A percentile compares a stretch with the other conserved stretches of the same genome.
phyloP scores from a whole-genome alignment of 92 coral and sea anemone species.

The Bergia puertoricense region DNA sequence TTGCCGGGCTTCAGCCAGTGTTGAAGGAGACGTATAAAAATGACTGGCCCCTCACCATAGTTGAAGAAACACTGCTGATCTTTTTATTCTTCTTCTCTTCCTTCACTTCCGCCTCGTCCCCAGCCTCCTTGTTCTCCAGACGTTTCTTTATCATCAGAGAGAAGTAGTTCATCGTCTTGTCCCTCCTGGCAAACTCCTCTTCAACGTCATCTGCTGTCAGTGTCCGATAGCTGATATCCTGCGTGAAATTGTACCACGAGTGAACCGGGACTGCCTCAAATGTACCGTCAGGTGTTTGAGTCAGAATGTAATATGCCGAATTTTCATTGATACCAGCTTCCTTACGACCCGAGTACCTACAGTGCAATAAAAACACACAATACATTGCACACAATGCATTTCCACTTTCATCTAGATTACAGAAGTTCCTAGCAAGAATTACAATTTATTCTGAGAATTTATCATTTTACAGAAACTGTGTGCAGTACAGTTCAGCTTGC shows the following conservation, averaged over 20 bases:
- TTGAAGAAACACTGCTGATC: slow-evolving; percentile 30
- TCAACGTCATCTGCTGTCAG: slow-evolving; percentile 96
- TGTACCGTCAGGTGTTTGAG: slow-evolving; percentile 94
- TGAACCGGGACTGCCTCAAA: slow-evolving; percentile 95
- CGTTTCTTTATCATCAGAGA: slow-evolving; percentile 94
- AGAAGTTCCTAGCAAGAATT: neutral
- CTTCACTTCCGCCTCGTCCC: slow-evolving; percentile 43
- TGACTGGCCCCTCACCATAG: slow-evolving; percentile 50
- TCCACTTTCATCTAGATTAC: no score
- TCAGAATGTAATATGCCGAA: slow-evolving; percentile 87
- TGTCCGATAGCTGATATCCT: slow-evolving; percentile 87
- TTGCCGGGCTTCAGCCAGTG: no score
- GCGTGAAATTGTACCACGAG: slow-evolving; percentile 89
- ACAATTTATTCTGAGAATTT: no score
- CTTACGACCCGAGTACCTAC: slow-evolving; percentile 88
- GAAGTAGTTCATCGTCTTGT: slow-evolving; percentile 89
- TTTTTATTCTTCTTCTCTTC: slow-evolving; percentile 59
- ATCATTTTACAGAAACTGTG: no score
- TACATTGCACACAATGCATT: no score
- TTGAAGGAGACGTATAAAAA: neutral
- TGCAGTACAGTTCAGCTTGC: no score
- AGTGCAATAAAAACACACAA: neutral
- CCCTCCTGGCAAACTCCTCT: slow-evolving; percentile 85
- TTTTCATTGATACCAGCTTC: slow-evolving; percentile 93
- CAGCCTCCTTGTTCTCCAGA: slow-evolving; percentile 71